A percentile compares a stretch with the other conserved stretches of the same genome.
phyloP scores from a whole-genome alignment of 2,113 vertebrate genomes.

The Carlito syrichta region DNA sequence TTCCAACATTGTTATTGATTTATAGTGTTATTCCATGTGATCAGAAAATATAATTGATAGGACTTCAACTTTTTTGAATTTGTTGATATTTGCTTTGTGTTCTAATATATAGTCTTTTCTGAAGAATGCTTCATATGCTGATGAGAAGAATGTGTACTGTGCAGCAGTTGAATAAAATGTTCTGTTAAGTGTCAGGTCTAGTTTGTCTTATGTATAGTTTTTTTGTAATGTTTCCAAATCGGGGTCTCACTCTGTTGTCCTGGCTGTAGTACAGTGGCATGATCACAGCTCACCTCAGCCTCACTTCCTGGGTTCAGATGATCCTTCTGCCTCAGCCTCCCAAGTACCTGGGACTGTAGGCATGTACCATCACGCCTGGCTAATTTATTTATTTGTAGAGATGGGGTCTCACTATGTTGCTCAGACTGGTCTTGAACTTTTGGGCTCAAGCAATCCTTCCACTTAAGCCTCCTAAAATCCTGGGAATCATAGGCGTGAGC shows the following conservation, averaged over 20 bases:
- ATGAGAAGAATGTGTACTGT: too few relatives aligned
- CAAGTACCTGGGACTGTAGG: not conserved
- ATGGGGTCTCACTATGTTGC: not conserved
- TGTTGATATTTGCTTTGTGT: too few relatives aligned
- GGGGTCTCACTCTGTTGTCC: not conserved
- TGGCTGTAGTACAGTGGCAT: not conserved
- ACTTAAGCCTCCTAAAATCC: not conserved
- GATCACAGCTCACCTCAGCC: too few relatives aligned
- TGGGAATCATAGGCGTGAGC: not conserved
- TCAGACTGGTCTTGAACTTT: not conserved
- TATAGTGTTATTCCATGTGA: too few relatives aligned
- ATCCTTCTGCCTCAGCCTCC: not conserved
- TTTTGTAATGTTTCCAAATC: not conserved
- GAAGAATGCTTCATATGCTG: too few relatives aligned
- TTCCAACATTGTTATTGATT: too few relatives aligned
- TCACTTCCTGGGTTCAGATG: not conserved
- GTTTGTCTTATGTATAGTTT: too few relatives aligned
- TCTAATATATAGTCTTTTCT: too few relatives aligned
- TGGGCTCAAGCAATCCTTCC: not conserved
- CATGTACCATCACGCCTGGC: rapidly evolving
- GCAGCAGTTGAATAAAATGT: too few relatives aligned
- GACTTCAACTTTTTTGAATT: too few relatives aligned
- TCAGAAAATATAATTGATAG: too few relatives aligned
- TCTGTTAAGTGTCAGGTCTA: too few relatives aligned
- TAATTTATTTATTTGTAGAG: not conserved